Percentiles rank a stretch among this genome's conserved stretches.
These are phyloP conservation scores for Morus bassanus DNA, from an alignment of 2,797 vertebrate species.

Conservation along the genomic window DNA sequence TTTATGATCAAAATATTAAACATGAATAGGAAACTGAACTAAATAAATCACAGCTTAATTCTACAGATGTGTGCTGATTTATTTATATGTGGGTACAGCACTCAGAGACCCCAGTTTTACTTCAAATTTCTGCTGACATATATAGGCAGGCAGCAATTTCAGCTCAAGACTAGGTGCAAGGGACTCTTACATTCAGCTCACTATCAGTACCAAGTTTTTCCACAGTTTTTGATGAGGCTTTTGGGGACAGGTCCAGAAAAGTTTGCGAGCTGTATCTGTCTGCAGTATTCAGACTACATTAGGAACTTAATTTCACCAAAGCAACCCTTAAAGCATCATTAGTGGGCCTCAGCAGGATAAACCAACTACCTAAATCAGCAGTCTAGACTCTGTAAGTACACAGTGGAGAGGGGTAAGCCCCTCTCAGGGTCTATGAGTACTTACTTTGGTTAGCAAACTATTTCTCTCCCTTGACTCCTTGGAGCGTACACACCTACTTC, in stretches of 20 bases:
- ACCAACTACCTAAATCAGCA: constrained; percentile 33
- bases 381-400: constrained; percentile 1
- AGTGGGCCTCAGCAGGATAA: constrained; percentile 1
- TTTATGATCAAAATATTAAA: constrained; percentile 52
- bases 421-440: not conserved
- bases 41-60: constrained; percentile 22
- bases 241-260: constrained; percentile 10
- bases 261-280: not conserved
- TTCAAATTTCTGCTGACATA: not conserved
- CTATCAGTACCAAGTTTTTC: not conserved
- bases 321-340: not conserved
- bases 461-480: not conserved
- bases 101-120: not conserved
- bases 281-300: constrained; percentile 4
- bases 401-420: not conserved
- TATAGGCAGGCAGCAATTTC: not conserved
- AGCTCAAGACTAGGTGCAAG: not conserved
- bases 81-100: not conserved
- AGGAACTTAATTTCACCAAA: not conserved
- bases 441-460: not conserved
- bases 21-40: not conserved
- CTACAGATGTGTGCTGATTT: not conserved
- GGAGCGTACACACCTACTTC: not conserved
- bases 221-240: not conserved
- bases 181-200: not conserved